Percentiles rank a stretch among this genome's conserved stretches.
phyloP scores from a whole-genome alignment of 1,140 invertebrate genomes.

The Trigoniulus corallinus region DNA sequence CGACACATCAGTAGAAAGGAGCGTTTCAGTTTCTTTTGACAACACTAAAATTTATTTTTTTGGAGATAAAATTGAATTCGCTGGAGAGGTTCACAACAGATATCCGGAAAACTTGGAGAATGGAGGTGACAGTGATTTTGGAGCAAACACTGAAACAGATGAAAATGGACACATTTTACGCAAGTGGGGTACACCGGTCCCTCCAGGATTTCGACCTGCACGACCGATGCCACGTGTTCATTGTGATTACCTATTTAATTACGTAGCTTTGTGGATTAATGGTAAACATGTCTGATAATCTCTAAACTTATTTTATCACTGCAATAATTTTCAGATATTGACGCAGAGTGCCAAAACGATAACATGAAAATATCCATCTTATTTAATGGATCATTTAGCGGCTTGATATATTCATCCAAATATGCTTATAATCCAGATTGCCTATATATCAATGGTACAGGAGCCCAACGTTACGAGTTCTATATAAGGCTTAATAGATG shows the following conservation, averaged over 20 bases:
- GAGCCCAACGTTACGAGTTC: conserved; percentile 79
- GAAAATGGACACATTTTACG: not conserved
- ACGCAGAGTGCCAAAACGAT: conserved; percentile 86
- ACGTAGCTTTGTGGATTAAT: not conserved
- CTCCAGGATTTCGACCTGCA: not conserved
- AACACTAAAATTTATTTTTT: conserved; percentile 2
- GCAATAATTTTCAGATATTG: conserved; percentile 80
- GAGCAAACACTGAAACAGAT: not conserved
- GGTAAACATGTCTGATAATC: not conserved
- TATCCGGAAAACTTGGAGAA: not conserved
- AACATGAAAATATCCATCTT: conserved; percentile 85
- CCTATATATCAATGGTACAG: conserved; percentile 86
- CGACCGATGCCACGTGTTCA: not conserved
- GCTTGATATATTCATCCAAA: conserved; percentile 75
- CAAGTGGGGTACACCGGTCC: not conserved
- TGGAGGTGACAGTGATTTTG: not conserved
- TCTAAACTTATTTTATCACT: too few species aligned
- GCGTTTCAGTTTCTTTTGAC: conserved; percentile 2
- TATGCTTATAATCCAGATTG: conserved; percentile 87
- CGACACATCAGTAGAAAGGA: not conserved
- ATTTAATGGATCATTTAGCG: conserved; percentile 78
- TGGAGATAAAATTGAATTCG: not conserved
- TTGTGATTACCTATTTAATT: not conserved
- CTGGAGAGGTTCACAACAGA: not conserved
- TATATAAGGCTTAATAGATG: conserved; percentile 82